Evolutionary conservation across 2,797 vertebrate species (phyloP), one percentile per base, ranked within the genome.

Genomic region (Poeciliopsis presidionis): DNA sequence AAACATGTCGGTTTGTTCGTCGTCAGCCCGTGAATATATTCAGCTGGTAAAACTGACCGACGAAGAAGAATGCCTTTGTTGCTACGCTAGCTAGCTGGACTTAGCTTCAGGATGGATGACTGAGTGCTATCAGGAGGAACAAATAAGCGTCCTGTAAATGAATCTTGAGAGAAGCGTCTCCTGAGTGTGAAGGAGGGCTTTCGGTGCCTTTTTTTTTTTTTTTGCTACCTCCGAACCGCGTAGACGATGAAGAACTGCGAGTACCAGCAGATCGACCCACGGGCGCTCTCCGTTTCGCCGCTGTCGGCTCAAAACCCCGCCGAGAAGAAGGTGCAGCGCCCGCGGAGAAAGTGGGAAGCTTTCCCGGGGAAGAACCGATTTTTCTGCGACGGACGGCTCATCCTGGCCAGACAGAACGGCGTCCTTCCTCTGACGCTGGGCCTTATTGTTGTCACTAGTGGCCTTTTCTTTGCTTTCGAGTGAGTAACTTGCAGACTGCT

Each of bases 401-500:
- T 99, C 86, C 91, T 97, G 81, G 95, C 97, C 47, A 93, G 96
- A 77, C 98, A 98, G 93, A 97, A 95, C 88, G 97, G 98, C 22
- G 96, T 98, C 83, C 97, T 99, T 82, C 97, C 95, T 14, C 92
- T 98, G 91, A 99, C 98, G 20, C 94, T 98, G 89, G 96, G 96
- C 92, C 97, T 99, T 94, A 97, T 99, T 93, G 88, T 98, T 89
- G 90, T 95, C 93, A 99, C 97, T 80, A 96, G 96, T 92, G 95
- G 96, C 91, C 97, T 99, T 94, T 99, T 99, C 95, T 99, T 99
- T 93, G 95, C 96, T 86, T 99, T 97, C 88, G 97, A 99, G 98
- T 99, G 90, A 98, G 98, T 97, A 63, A 12, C 51, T n/a, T 43
- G 1, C 16, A n/a, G 39, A 67, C 65, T 25, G 36, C 11, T 25